Percentiles rank a stretch among this genome's conserved stretches.
Conservation (phyloP, 2,113 vertebrate species). For the Cavia aperea region DNA sequence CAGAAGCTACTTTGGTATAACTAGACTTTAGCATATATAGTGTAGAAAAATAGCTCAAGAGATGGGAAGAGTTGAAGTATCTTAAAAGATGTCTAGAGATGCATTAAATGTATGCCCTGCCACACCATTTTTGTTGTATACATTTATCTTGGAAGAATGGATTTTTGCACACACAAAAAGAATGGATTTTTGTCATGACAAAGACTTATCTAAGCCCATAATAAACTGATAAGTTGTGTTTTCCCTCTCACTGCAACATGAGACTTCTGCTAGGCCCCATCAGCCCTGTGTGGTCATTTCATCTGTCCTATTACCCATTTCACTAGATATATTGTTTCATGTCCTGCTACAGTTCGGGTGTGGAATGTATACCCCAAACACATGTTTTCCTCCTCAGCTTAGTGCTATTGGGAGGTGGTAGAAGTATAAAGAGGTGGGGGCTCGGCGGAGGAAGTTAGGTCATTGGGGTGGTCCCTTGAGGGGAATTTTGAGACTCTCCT, state of each 20-base stretch:
- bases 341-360: not conserved
- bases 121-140: not conserved
- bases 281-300: not conserved
- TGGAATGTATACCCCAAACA: not conserved
- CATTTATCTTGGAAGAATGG: slow-evolving; percentile 16
- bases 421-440: not conserved
- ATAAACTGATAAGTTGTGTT: not conserved
- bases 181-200: slow-evolving; percentile 10
- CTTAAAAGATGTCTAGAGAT: slow-evolving; percentile 9
- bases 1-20: not conserved
- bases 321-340: not conserved
- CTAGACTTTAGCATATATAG: not conserved
- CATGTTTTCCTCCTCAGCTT: not conserved
- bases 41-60: slow-evolving; percentile 7
- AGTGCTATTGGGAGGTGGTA: not conserved
- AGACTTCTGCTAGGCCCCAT: not conserved
- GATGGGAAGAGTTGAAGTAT: not conserved
- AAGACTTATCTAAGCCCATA: not conserved
- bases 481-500: not conserved
- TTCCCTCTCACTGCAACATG: not conserved
- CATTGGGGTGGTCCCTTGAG: not conserved
- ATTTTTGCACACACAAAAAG: not conserved
- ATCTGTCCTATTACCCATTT: not conserved
- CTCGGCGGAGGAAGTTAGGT: not conserved
- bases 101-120: not conserved